Conservation (phyloP, 2,113 vertebrate genomes). For the Ctenodactylus gundi region DNA sequence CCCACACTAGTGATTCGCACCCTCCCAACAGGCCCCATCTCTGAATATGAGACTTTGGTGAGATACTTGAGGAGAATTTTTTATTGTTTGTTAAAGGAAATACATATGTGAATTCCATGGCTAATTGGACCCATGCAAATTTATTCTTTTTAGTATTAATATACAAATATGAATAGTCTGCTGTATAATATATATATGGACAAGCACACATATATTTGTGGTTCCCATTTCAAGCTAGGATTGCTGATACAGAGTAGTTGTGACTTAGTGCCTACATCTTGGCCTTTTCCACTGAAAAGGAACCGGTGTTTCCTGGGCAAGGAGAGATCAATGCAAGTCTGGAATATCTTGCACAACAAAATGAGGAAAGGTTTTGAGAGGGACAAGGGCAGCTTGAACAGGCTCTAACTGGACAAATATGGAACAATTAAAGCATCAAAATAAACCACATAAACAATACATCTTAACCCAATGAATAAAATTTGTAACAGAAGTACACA, state of each 20-base stretch:
- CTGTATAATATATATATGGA: neutral
- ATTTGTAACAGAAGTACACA: neutral
- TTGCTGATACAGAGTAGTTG: neutral
- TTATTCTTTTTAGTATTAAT: neutral
- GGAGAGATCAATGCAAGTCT: neutral
- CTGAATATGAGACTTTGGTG: too few species aligned
- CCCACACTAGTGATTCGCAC: too few species aligned
- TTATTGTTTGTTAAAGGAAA: neutral
- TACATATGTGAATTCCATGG: neutral
- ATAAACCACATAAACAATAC: neutral
- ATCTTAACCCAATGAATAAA: neutral
- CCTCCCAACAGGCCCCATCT: too few species aligned
- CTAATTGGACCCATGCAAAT: neutral
- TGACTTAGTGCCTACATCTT: neutral
- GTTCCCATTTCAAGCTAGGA: neutral
- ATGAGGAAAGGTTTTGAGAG: neutral
- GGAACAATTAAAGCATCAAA: neutral
- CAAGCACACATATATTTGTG: neutral
- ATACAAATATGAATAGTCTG: neutral
- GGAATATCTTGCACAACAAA: neutral
- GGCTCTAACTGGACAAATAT: neutral
- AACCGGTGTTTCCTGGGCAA: neutral
- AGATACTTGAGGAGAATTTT: too few species aligned
- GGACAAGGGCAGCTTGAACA: neutral
- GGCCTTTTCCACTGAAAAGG: neutral